Evolutionary conservation across 2,888 invertebrate species (phyloP).

Genomic region (Odontothrips loti): DNA sequence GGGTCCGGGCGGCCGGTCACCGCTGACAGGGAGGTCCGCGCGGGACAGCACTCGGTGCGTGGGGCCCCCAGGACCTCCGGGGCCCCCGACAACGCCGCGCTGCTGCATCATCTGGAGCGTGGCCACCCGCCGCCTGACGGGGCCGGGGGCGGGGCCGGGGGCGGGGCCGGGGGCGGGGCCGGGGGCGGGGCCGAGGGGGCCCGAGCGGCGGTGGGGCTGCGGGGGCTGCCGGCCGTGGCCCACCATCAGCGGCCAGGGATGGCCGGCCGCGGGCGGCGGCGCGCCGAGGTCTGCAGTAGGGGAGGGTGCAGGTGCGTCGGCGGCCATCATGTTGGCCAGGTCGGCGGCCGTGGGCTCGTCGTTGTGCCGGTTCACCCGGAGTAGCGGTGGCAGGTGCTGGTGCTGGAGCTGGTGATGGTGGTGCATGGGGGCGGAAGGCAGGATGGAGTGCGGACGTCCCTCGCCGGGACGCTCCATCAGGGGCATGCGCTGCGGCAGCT

Average conservation of each 20-base stretch:
- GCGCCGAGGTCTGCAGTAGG: not conserved
- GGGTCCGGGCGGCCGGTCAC: not conserved
- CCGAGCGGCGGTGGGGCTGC: not conserved
- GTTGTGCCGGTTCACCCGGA: not conserved
- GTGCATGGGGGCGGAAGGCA: not conserved
- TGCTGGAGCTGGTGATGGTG: not conserved
- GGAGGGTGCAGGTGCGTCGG: not conserved
- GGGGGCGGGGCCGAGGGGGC: not conserved
- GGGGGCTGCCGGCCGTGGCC: not conserved
- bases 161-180: not conserved
- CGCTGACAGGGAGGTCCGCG: slow-evolving; percentile 13
- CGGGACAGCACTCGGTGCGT: slow-evolving; percentile 16
- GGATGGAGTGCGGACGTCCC: not conserved
- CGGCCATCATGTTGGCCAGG: too few relatives aligned
- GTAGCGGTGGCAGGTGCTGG: not conserved
- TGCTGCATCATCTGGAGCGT: slow-evolving; percentile 66
- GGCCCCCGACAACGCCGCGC: slow-evolving; percentile 37
- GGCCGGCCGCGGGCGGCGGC: not conserved
- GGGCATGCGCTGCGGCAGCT: slow-evolving; percentile 24
- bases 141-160: not conserved
- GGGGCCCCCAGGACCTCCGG: slow-evolving; percentile 30
- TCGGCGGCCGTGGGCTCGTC: not conserved
- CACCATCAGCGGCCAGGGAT: not conserved
- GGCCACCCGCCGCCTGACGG: slow-evolving; percentile 53
- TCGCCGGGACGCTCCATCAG: slow-evolving; percentile 5